Evolutionary conservation across 1,140 invertebrate genomes (phyloP), one percentile per base, ranked within the genome.

Genomic region (Ctenoplectra terminalis): DNA sequence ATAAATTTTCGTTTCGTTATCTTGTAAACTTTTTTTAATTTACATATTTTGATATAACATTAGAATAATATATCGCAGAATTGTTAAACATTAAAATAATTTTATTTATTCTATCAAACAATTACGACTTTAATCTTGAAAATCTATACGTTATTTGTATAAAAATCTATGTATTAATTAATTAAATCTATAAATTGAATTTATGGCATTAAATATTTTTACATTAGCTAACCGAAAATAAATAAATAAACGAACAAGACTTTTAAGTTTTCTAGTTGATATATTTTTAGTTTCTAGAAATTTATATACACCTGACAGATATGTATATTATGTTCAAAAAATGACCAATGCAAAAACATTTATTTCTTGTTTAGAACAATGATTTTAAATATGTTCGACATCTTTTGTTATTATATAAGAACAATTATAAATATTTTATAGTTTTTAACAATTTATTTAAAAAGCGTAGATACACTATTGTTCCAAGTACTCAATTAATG

Each of bases 291-390:
- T 71, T 40, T 52, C 56, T 54, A 50, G 46, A 9, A 29, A 46
- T 29, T 29, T 31, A 26, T 29, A 26, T 60, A 7, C 34, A 66
- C 61, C 20, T 67, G 43, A 40, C 58, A 34, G 31, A 23, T 58
- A 79, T 78, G 70, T 61, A 61, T 60, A 69, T 50, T n/a, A 37
- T 58, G 66, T 46, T 48, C 67, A 40, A n/a, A n/a, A 82, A 60
- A 40, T 40, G 63, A 56, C 4, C 37, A 75, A 64, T 37, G 8
- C 31, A 48, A 66, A 34, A 64, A 29, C 20, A 66, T 63, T 74
- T 63, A 61, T 46, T 66, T 58, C 15, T 78, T 69, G 40, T 46
- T 58, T 40, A 7, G 40, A 67, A 46, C 63, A 76, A 46, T 23
- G 7, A 26, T 72, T 40, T 58, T 69, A 67, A 78, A 56, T 56